phyloP scores from a whole-genome alignment of 64 coral and sea anemone species.

The Stichodactyla mertensii region DNA sequence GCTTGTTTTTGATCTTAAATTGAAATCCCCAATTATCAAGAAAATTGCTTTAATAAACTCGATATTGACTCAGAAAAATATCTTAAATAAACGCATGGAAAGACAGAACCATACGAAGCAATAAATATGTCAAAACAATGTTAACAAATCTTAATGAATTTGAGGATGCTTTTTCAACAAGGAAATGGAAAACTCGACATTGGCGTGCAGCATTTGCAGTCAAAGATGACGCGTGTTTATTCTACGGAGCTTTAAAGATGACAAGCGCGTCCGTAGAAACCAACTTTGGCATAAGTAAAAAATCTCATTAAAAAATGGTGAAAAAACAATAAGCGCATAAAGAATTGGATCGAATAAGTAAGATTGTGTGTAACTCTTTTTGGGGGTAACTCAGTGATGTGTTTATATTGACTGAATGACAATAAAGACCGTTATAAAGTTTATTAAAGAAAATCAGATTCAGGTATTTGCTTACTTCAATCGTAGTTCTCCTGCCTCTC shows the following conservation, averaged over 20 bases:
- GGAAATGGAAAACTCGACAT: neutral
- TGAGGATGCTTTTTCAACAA: neutral
- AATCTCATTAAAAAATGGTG: neutral
- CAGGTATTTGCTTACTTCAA: constrained; percentile 47
- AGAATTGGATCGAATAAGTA: neutral
- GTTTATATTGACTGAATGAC: too few relatives aligned
- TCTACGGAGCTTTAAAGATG: neutral
- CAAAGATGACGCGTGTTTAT: neutral
- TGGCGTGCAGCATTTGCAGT: neutral
- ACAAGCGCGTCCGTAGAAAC: neutral
- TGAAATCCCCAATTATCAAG: neutral
- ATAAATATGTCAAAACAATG: neutral
- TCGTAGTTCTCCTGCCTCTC: constrained; percentile 48
- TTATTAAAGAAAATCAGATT: neutral
- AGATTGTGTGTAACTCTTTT: neutral
- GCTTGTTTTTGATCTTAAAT: neutral
- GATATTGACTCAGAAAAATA: neutral
- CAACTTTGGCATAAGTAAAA: neutral
- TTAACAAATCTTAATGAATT: neutral
- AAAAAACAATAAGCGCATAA: neutral
- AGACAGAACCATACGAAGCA: neutral
- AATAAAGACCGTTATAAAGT: neutral
- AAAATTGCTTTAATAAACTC: neutral
- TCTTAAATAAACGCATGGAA: neutral
- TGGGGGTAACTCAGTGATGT: too few relatives aligned